Evolutionary conservation across 1,140 invertebrate genomes (phyloP).

Genomic region (Coboldia fuscipes): DNA sequence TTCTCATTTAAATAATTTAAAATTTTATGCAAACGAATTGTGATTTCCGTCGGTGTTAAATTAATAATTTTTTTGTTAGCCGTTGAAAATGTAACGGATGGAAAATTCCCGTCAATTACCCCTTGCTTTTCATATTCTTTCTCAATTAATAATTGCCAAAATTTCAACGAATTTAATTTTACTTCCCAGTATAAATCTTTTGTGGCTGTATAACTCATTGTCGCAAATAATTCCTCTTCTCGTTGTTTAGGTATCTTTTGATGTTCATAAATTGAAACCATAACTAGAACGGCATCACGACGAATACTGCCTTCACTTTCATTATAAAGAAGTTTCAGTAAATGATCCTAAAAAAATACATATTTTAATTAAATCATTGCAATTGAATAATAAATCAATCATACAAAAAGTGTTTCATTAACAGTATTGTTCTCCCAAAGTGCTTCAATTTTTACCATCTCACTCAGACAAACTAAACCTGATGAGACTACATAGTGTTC

Average conservation of each 20-base stretch:
- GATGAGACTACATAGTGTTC: constrained; percentile 52
- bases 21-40: constrained; percentile 36
- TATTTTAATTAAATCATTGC: constrained; percentile 5
- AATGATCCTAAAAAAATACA: constrained; percentile 29
- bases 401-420: too few relatives aligned
- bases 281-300: constrained; percentile 39
- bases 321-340: constrained; percentile 33
- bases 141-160: constrained; percentile 44
- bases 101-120: constrained; percentile 56
- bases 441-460: constrained; percentile 34
- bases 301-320: constrained; percentile 55
- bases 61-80: constrained; percentile 52
- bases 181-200: constrained; percentile 62
- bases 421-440: constrained; percentile 39
- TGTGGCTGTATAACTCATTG: constrained; percentile 36
- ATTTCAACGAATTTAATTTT: constrained; percentile 40
- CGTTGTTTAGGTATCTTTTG: constrained; percentile 29
- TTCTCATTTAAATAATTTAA: constrained; percentile 37
- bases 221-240: constrained; percentile 25
- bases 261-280: constrained; percentile 40
- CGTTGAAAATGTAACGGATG: constrained; percentile 53
- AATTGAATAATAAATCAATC: constrained; percentile 35
- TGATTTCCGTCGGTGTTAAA: constrained; percentile 41
- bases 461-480: constrained; percentile 40
- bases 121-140: constrained; percentile 44